Evolutionary conservation across 2,113 vertebrate species (phyloP), one percentile per base, ranked within the genome.

Genomic region (Apus apus): DNA sequence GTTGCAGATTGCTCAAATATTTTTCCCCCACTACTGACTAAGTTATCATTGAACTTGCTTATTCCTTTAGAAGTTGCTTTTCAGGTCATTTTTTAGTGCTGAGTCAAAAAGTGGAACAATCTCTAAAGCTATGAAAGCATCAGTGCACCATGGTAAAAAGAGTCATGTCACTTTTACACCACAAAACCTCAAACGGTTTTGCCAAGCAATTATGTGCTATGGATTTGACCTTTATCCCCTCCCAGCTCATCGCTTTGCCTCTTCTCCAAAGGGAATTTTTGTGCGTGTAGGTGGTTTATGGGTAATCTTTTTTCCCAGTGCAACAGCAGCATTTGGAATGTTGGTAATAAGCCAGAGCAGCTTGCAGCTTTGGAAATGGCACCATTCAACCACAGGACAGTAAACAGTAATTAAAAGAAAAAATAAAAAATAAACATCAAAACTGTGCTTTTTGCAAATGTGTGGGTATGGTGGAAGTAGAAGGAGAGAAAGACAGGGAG

Each of bases 141-240:
- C 68, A 89, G 21, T 43, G 65, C 36, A 71, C 34, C 38, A 76
- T 26, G 66, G 73, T 71, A 80, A 93, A 95, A 79, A 77, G 15
- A 56, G 11, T 75, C 38, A 15, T 91, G 68, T 85, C 77, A 78
- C 84, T 92, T 93, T 87, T 93, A 72, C 19, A 91, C 84, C 65
- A 75, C 91, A 94, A 94, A 96, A 72, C 83, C 57, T 3, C 79
- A 92, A 80, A 67, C 64, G 20, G 48, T 86, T 95, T 94, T 94
- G 75, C 60, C 8, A 3, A 81, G 72, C 25, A 77, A 74, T 83
- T 93, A 73, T 8, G 8, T 74, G 19, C 72, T 81, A 8, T n/a
- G 51, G 56, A 40, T 74, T 74, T 95, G 75, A 88, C 45, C 56
- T 85, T 96, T 88, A 53, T 91, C 32, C 64, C 84, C 84, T 74